phyloP scores from a whole-genome alignment of 2,113 vertebrate species.

The Phrynosoma platyrhinos region DNA sequence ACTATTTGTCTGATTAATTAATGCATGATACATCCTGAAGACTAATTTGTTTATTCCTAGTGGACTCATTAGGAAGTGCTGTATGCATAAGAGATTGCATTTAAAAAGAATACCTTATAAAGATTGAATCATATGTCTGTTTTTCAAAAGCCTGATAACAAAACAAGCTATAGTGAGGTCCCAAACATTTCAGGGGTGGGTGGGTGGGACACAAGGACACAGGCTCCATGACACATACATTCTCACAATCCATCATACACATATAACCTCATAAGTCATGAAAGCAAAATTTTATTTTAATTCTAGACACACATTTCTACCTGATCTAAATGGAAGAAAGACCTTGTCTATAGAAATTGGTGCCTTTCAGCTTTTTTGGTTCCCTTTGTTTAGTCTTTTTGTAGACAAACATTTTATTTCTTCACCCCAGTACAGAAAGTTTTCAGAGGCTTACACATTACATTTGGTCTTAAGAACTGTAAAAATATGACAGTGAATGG shows the following conservation, averaged over 20 bases:
- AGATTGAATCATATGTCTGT: slow-evolving; percentile 73
- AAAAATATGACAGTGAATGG: background rate
- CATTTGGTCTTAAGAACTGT: no score
- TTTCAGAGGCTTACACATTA: background rate
- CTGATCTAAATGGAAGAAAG: background rate
- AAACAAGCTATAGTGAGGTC: slow-evolving; percentile 53
- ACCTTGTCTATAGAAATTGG: background rate
- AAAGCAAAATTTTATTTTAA: background rate
- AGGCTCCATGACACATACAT: background rate
- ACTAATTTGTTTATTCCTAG: slow-evolving; percentile 85
- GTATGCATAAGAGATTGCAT: slow-evolving; percentile 77
- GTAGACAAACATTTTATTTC: no score
- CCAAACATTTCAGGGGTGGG: background rate
- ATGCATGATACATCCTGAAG: slow-evolving; percentile 80
- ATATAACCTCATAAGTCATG: background rate
- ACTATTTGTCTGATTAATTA: slow-evolving; percentile 86
- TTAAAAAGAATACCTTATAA: slow-evolving; percentile 75
- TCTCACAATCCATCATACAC: background rate
- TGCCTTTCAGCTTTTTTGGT: background rate
- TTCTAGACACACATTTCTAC: background rate
- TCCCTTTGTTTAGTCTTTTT: background rate
- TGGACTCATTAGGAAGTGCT: slow-evolving; percentile 78
- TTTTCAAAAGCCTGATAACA: slow-evolving; percentile 68
- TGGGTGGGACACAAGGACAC: background rate
- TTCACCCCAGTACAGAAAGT: background rate